Conservation (phyloP, 2,113 vertebrate species). For the Paraplagusia blochii region DNA sequence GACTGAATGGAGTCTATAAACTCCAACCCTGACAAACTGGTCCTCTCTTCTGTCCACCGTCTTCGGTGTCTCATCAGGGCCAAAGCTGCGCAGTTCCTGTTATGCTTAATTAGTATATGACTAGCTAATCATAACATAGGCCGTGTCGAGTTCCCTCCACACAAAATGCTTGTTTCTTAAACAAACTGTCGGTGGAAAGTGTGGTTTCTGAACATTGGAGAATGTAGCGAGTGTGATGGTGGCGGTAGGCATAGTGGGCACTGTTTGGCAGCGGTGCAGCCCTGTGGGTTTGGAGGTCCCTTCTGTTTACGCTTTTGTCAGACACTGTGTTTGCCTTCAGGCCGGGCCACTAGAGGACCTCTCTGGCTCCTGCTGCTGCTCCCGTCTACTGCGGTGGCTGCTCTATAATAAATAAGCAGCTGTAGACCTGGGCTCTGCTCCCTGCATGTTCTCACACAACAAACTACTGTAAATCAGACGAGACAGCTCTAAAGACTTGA, state of each 20-base stretch:
- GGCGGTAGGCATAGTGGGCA: slow-evolving; percentile 27
- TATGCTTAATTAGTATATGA: slow-evolving; percentile 61
- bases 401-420: slow-evolving; percentile 72
- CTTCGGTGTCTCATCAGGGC: slow-evolving; percentile 36
- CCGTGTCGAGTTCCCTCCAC: slow-evolving; percentile 43
- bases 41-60: slow-evolving; percentile 41
- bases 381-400: slow-evolving; percentile 47
- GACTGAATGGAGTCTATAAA: slow-evolving; percentile 17
- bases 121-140: slow-evolving; percentile 63
- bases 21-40: slow-evolving; percentile 18
- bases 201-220: slow-evolving; percentile 30
- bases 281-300: slow-evolving; percentile 51
- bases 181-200: slow-evolving; percentile 46
- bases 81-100: slow-evolving; percentile 49
- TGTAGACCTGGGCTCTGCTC: slow-evolving; percentile 39
- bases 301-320: slow-evolving; percentile 70
- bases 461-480: slow-evolving; percentile 55
- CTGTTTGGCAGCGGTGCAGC: slow-evolving; percentile 42
- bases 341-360: slow-evolving; percentile 42
- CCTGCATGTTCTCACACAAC: slow-evolving; percentile 57
- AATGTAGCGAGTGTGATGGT: slow-evolving; percentile 28
- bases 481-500: slow-evolving; percentile 29
- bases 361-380: slow-evolving; percentile 46
- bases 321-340: slow-evolving; percentile 64
- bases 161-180: slow-evolving; percentile 51